phyloP scores from a whole-genome alignment of 2,888 invertebrate species.

The Malacosoma neustria region DNA sequence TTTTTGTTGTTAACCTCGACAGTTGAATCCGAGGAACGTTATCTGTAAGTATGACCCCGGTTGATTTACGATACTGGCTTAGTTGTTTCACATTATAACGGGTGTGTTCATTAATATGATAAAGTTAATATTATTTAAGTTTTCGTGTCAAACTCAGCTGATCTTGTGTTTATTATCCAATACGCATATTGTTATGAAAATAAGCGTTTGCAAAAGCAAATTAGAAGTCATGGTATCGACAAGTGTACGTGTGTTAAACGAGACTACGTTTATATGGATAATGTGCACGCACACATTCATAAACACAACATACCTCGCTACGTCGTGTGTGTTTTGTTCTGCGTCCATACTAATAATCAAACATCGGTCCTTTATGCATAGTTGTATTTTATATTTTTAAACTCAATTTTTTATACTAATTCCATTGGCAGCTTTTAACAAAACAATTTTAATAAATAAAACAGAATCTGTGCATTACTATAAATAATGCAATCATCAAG shows the following conservation, averaged over 20 bases:
- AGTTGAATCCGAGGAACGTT: slow-evolving; percentile 50
- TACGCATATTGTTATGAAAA: slow-evolving; percentile 11
- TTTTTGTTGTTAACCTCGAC: slow-evolving; percentile 63
- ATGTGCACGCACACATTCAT: slow-evolving; percentile 21
- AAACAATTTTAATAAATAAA: no score
- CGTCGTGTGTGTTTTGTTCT: slow-evolving; percentile 11
- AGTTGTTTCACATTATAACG: slow-evolving; percentile 34
- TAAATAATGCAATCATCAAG: no score
- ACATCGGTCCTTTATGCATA: slow-evolving; percentile 27
- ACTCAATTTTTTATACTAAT: no score
- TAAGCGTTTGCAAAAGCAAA: slow-evolving; percentile 21
- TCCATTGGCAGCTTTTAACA: no score
- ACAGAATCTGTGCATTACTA: no score
- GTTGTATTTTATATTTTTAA: slow-evolving; percentile 20
- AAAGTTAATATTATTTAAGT: not conserved
- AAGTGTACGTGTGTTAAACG: slow-evolving; percentile 25
- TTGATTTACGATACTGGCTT: slow-evolving; percentile 60
- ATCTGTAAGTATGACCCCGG: slow-evolving; percentile 73
- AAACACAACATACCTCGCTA: slow-evolving; percentile 16
- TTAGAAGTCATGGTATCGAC: slow-evolving; percentile 23
- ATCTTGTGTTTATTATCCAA: slow-evolving; percentile 7
- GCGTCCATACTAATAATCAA: slow-evolving; percentile 19
- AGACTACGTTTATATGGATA: slow-evolving; percentile 12
- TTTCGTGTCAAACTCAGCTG: not conserved
- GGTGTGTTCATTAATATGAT: slow-evolving; percentile 9